Percentiles rank a stretch among this genome's conserved stretches.
Conservation (phyloP, 2,888 invertebrate genomes). For the Parapristionchus giblindavisi region DNA sequence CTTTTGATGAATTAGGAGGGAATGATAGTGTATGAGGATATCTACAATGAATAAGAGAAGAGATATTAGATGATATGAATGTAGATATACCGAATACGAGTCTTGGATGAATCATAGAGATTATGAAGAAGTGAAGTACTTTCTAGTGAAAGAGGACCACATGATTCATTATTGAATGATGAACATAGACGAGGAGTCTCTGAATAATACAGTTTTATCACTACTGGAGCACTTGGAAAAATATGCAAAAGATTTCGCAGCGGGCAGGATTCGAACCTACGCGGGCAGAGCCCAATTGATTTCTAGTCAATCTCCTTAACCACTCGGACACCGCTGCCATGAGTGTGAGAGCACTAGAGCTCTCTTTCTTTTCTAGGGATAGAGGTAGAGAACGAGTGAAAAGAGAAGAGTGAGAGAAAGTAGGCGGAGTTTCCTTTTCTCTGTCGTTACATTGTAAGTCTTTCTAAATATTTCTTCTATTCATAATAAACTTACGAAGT, state of each 20-base stretch:
- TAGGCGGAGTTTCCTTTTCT: too few species aligned
- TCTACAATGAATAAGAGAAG: neutral
- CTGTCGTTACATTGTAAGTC: too few species aligned
- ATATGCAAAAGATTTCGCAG: slow-evolving; percentile 36
- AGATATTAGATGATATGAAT: neutral
- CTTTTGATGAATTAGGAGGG: too few species aligned
- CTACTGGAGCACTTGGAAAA: neutral
- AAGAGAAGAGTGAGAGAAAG: too few species aligned
- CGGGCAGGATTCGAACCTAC: slow-evolving; percentile 47
- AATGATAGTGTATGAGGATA: too few species aligned
- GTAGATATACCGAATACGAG: neutral
- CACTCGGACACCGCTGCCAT: slow-evolving; percentile 43
- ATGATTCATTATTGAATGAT: neutral
- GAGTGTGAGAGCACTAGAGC: too few species aligned
- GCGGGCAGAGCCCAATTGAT: slow-evolving; percentile 47
- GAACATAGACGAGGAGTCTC: neutral
- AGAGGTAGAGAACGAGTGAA: too few species aligned
- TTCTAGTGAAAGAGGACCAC: neutral
- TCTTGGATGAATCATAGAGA: neutral
- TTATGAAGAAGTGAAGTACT: neutral
- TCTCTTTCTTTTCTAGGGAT: too few species aligned
- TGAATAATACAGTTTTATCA: too few species aligned
- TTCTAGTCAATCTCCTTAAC: slow-evolving; percentile 47
- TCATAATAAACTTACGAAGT: slow-evolving; percentile 33
- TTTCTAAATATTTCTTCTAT: too few species aligned